Conservation (phyloP, 2,113 vertebrate species). For the Trematocara macrostoma region DNA sequence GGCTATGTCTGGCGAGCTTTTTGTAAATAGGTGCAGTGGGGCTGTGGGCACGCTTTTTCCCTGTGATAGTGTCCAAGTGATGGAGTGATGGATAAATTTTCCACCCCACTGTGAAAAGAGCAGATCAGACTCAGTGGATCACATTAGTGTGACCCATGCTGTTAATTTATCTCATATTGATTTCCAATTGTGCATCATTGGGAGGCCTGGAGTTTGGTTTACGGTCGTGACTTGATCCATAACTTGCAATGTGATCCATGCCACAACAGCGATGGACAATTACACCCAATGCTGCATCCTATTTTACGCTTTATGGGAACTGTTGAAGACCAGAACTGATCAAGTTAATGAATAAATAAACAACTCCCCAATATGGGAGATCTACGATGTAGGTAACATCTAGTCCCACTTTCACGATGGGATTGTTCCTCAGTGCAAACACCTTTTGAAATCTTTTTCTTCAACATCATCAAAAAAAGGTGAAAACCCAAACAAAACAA, state of each 20-base stretch:
- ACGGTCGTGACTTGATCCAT: conserved; percentile 32
- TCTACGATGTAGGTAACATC: not conserved
- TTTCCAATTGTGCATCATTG: conserved; percentile 17
- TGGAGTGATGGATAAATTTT: not conserved
- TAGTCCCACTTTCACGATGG: not conserved
- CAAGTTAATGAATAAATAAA: conserved; percentile 36
- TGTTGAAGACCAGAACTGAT: not conserved
- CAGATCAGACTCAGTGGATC: not conserved
- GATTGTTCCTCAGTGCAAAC: not conserved
- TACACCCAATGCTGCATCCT: not conserved
- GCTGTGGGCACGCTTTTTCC: not conserved
- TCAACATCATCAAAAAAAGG: not conserved
- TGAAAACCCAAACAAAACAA: not conserved
- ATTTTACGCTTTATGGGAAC: conserved; percentile 21
- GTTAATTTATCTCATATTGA: conserved; percentile 54
- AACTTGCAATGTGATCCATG: conserved; percentile 52
- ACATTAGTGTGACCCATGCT: not conserved
- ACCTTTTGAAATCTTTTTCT: conserved; percentile 3
- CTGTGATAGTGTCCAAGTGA: not conserved
- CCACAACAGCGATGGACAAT: conserved; percentile 30
- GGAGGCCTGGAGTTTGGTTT: conserved; percentile 29
- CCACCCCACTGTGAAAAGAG: not conserved
- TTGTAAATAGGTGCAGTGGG: not conserved
- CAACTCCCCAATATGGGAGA: not conserved
- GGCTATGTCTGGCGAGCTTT: not conserved